These are phyloP conservation scores for Dynastes maya DNA, from an alignment of 2,888 invertebrate genomes.

Conservation along the genomic window DNA sequence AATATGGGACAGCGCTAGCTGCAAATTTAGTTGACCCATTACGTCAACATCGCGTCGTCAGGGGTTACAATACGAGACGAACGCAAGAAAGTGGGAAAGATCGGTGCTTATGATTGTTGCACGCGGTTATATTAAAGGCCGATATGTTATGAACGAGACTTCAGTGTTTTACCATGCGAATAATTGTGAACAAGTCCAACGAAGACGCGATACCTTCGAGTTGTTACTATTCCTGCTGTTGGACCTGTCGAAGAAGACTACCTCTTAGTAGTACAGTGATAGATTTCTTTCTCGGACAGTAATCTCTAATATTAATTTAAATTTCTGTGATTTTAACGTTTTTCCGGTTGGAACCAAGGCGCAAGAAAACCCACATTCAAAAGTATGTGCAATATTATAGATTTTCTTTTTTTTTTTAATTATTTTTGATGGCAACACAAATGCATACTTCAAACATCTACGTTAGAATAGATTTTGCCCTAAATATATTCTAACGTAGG, in stretches of 20 bases:
- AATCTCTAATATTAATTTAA: too few relatives aligned
- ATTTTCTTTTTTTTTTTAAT: too few relatives aligned
- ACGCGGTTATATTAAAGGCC: conserved; percentile 30
- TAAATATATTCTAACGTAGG: too few relatives aligned
- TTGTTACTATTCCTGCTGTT: neutral
- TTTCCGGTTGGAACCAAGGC: neutral
- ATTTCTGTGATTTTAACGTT: too few relatives aligned
- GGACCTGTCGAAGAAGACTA: neutral
- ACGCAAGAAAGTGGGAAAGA: conserved; percentile 31
- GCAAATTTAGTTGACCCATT: conserved; percentile 28
- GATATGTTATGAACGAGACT: neutral
- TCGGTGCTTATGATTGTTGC: conserved; percentile 14
- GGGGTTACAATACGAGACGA: conserved; percentile 22
- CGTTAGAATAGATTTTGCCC: too few relatives aligned
- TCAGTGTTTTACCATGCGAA: conserved; percentile 34
- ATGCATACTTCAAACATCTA: too few relatives aligned
- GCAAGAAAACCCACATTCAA: neutral
- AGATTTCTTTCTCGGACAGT: neutral
- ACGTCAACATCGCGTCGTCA: conserved; percentile 13
- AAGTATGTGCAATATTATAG: too few relatives aligned
- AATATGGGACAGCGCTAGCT: conserved; percentile 1
- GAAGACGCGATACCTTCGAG: conserved; percentile 4
- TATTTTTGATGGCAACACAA: too few relatives aligned
- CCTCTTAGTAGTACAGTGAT: neutral
- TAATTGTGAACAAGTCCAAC: conserved; percentile 25